Conservation (phyloP, 1,140 invertebrate genomes). For the Panulirus ornatus region DNA sequence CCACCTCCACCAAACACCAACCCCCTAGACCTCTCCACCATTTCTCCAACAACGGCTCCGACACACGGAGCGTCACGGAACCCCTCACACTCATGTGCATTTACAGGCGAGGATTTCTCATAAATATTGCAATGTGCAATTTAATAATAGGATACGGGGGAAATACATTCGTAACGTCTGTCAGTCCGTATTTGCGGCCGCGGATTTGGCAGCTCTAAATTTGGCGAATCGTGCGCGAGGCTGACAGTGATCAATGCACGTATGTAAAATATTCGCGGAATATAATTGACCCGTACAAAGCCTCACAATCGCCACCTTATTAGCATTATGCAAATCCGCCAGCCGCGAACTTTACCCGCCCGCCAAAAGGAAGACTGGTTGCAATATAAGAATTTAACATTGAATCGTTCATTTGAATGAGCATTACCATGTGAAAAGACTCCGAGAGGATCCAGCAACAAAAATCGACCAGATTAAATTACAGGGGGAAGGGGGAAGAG, state of each 20-base stretch:
- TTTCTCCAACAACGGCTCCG: not conserved
- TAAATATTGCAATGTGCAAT: conserved; percentile 71
- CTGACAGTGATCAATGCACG: conserved; percentile 70
- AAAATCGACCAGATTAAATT: conserved; percentile 73
- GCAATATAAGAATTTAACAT: conserved; percentile 73
- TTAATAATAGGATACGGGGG: conserved; percentile 71
- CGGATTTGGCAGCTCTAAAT: conserved; percentile 67
- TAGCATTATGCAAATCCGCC: conserved; percentile 70
- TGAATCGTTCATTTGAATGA: conserved; percentile 73
- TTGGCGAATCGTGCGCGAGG: conserved; percentile 63
- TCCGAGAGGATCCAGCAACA: conserved; percentile 69
- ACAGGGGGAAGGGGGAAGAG: conserved; percentile 47
- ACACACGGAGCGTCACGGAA: conserved; percentile 48
- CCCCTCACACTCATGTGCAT: conserved; percentile 53
- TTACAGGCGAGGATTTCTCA: conserved; percentile 68
- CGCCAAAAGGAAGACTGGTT: conserved; percentile 64
- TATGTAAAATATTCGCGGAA: conserved; percentile 68
- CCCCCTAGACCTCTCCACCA: too few species aligned
- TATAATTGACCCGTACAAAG: conserved; percentile 70
- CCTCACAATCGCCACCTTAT: conserved; percentile 72
- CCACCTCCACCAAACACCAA: conserved; percentile 8
- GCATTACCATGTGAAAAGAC: conserved; percentile 72
- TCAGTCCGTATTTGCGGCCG: conserved; percentile 61
- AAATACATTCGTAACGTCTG: conserved; percentile 70
- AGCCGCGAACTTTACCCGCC: conserved; percentile 58